Evolutionary conservation across 2,113 vertebrate genomes (phyloP).

Genomic region (Percina caprodes): DNA sequence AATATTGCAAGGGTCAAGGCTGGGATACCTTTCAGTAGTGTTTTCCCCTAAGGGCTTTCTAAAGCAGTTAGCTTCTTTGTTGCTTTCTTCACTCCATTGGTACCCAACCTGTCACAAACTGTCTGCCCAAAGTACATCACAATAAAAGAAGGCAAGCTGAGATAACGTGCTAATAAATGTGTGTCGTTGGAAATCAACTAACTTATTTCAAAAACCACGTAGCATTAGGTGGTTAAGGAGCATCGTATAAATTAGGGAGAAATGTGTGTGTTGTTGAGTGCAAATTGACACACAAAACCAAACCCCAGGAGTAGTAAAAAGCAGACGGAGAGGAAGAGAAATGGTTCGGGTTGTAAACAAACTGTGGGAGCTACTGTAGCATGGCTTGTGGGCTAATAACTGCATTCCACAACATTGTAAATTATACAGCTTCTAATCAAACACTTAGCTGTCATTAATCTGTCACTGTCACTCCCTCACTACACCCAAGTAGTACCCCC

Average conservation of each 20-base stretch:
- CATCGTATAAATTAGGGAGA: neutral
- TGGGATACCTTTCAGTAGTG: neutral
- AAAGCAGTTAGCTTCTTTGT: neutral
- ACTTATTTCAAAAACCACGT: neutral
- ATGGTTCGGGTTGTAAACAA: neutral
- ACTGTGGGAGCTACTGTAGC: neutral
- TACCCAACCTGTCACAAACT: neutral
- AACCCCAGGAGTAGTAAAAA: neutral
- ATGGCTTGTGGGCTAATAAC: neutral
- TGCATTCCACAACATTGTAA: neutral
- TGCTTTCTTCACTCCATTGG: neutral
- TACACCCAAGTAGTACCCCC: neutral
- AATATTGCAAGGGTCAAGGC: neutral
- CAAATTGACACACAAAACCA: neutral
- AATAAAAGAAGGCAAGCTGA: neutral
- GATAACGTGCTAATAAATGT: neutral
- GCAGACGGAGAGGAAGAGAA: neutral
- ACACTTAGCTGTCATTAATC: neutral
- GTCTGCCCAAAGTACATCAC: neutral
- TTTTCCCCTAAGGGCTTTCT: neutral
- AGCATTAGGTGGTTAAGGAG: neutral
- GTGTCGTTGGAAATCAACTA: neutral
- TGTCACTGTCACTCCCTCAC: neutral
- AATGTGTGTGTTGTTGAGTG: neutral
- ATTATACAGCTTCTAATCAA: neutral